Evolutionary conservation across 2,888 invertebrate species (phyloP).

Genomic region (Heliconius erato): DNA sequence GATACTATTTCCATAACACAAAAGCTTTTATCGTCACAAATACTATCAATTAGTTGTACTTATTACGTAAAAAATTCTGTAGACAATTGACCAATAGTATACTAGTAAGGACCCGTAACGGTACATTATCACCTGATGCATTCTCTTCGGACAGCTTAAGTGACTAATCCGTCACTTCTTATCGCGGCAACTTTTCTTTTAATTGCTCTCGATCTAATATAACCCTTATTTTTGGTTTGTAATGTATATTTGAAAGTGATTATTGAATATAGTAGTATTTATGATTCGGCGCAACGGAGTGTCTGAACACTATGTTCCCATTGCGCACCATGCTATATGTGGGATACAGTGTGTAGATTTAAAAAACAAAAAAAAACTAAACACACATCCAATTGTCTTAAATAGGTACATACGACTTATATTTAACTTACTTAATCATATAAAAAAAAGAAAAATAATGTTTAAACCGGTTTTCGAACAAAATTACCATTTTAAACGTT

Average conservation of each 20-base stretch:
- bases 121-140: conserved; percentile 42
- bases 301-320: no score
- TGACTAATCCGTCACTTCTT: conserved; percentile 42
- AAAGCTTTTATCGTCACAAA: no score
- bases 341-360: no score
- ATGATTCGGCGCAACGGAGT: no score
- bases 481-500: conserved; percentile 35
- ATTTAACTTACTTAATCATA: not conserved
- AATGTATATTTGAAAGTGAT: not conserved
- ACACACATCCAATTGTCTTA: no score
- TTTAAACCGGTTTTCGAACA: not conserved
- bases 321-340: no score
- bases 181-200: conserved; percentile 11
- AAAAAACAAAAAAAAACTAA: no score
- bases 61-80: not conserved
- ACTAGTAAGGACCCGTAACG: conserved; percentile 31
- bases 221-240: not conserved
- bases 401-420: not conserved
- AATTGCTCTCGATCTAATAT: not conserved
- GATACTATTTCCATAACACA: no score
- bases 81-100: not conserved
- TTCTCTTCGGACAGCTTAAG: conserved; percentile 42
- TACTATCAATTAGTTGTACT: no score
- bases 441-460: not conserved
- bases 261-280: not conserved